Base-by-base conservation (phyloP, 2,113 vertebrate species). In the Eulacestoma nigropectus region DNA sequence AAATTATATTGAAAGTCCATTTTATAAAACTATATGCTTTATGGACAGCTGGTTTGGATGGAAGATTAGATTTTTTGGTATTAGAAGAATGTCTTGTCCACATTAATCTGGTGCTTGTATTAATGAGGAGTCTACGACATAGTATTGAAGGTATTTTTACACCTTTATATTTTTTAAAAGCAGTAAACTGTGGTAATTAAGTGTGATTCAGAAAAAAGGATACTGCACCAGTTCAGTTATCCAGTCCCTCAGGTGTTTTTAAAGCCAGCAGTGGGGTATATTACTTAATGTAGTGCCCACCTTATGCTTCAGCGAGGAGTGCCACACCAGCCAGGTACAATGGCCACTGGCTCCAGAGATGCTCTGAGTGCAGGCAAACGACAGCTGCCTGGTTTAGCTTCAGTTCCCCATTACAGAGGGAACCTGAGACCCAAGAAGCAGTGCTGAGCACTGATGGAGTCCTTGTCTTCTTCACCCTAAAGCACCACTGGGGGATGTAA, bases 21-120 rank as follows among this genome's bases (percentile, higher is more conserved):
- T 79, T 74, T 72, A 52, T 80, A 13, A 64, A 94, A 67, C 32
- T 57, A 37, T 70, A 26, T 73, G 47, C 32, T 81, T 96, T 90
- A 46, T 52, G 26, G 37, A n/a, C n/a, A 74, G 2, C 22, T 64
- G 14, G 16, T 89, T 79, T 65, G 76, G 30, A 78, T 65, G 41
- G 37, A 82, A 67, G 14, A 68, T 91, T 68, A 55, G 13, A 47
- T 50, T 88, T 86, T 76, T 79, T 91, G 1, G 10, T 19, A 18
- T 56, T 87, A 35, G 69, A 91, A 81, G 7, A 19, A 23, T 77
- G 42, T 75, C 55, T 93, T 93, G 78, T 84, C 52, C 46, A 89
- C 68, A 62, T 46, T 60, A 74, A 57, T 84, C 76, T 83, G 37
- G 47, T 59, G 33, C 56, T 77, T 63, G 11, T 56, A 37, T 85